phyloP scores from a whole-genome alignment of 2,797 vertebrate species.

The Poecilia velifera region DNA sequence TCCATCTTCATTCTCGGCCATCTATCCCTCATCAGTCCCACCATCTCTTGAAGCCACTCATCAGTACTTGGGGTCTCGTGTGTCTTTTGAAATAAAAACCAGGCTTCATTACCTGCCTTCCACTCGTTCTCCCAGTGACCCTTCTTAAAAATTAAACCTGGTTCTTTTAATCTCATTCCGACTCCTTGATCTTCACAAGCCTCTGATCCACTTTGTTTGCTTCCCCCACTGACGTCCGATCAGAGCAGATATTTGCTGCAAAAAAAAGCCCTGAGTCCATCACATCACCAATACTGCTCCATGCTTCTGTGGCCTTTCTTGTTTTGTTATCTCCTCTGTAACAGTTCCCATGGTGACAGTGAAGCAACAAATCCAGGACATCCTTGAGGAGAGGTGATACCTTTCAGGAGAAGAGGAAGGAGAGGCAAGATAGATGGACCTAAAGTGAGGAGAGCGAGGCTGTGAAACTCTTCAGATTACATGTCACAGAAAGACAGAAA shows the following conservation, averaged over 20 bases:
- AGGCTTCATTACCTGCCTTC: slow-evolving; percentile 63
- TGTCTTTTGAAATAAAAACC: slow-evolving; percentile 77
- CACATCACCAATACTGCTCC: slow-evolving; percentile 3
- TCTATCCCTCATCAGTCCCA: slow-evolving; percentile 33
- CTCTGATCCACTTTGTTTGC: slow-evolving; percentile 14
- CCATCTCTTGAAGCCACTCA: slow-evolving; percentile 48
- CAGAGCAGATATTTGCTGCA: slow-evolving; percentile 21
- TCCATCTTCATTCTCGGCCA: slow-evolving; percentile 17
- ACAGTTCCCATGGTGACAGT: slow-evolving; percentile 80
- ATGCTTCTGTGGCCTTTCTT: slow-evolving; percentile 13
- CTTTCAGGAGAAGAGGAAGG: slow-evolving; percentile 52
- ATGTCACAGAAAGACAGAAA: slow-evolving; percentile 6
- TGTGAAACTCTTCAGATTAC: slow-evolving; percentile 20
- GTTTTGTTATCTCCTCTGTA: slow-evolving; percentile 71
- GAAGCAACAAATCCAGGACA: slow-evolving; percentile 78
- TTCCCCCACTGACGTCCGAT: slow-evolving; percentile 14
- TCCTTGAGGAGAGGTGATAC: slow-evolving; percentile 74
- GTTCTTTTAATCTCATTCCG: slow-evolving; percentile 8
- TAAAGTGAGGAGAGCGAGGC: slow-evolving; percentile 18
- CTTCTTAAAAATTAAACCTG: neutral
- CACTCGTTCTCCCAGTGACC: slow-evolving; percentile 28
- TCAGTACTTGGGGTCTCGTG: slow-evolving; percentile 49
- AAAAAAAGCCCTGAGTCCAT: slow-evolving; percentile 10
- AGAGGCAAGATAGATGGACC: slow-evolving; percentile 16
- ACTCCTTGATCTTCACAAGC: slow-evolving; percentile 24